These are phyloP conservation scores for Alitta virens DNA, from an alignment of 2,888 invertebrate genomes.

Conservation along the genomic window DNA sequence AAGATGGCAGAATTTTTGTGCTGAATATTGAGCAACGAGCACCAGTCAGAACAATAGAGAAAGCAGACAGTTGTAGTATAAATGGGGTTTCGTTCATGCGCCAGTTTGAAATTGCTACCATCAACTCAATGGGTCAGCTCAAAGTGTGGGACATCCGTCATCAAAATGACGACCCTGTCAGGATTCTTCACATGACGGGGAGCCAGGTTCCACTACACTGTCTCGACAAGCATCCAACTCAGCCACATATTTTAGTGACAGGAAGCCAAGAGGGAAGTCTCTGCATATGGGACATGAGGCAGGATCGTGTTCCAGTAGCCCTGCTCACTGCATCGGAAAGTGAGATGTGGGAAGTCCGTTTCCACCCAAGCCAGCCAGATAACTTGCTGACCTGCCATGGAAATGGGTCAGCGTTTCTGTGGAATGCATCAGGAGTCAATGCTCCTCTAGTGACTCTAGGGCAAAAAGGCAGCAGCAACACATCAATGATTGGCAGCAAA, in stretches of 20 bases:
- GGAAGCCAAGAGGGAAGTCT: conserved; percentile 82
- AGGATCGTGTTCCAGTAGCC: conserved; percentile 79
- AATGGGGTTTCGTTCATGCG: conserved; percentile 76
- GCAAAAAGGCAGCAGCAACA: neutral
- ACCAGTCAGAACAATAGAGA: conserved; percentile 62
- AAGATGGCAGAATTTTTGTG: conserved; percentile 73
- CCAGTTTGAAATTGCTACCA: conserved; percentile 74
- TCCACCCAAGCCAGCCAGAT: conserved; percentile 81
- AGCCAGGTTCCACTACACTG: conserved; percentile 64
- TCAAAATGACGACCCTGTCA: conserved; percentile 65
- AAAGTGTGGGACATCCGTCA: conserved; percentile 83
- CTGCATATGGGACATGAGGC: conserved; percentile 85
- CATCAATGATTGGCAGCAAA: neutral
- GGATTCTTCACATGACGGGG: conserved; percentile 67
- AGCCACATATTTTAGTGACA: conserved; percentile 79
- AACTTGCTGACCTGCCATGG: conserved; percentile 79
- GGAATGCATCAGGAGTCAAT: conserved; percentile 62
- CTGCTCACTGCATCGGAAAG: conserved; percentile 73
- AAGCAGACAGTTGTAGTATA: conserved; percentile 79
- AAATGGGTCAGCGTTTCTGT: conserved; percentile 85
- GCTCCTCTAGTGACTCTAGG: neutral
- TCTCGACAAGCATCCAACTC: conserved; percentile 80
- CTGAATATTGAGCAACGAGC: conserved; percentile 61
- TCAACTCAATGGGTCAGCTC: conserved; percentile 84
- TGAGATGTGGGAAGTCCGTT: conserved; percentile 78